These are phyloP conservation scores for Myiopsitta monachus DNA, from an alignment of 2,113 vertebrate species.

Conservation along the genomic window DNA sequence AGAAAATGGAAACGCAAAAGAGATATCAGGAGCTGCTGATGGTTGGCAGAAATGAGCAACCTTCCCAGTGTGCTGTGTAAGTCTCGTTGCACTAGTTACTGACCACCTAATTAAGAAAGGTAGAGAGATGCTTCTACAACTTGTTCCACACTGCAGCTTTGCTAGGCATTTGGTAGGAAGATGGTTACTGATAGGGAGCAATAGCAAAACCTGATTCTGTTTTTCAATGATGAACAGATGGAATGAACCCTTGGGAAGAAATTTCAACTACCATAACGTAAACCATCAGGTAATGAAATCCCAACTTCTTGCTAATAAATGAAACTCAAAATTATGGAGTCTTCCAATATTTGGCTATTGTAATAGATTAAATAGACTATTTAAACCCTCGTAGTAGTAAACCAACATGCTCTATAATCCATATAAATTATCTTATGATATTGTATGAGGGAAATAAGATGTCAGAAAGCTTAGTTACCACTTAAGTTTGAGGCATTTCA, in stretches of 20 bases:
- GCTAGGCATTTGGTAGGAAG: not conserved
- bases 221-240: not conserved
- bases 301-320: not conserved
- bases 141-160: not conserved
- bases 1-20: not conserved
- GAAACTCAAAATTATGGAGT: not conserved
- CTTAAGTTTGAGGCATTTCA: constrained; percentile 38
- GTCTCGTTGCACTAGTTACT: not conserved
- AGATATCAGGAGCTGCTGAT: not conserved
- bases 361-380: not conserved
- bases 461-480: constrained; percentile 27
- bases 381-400: not conserved
- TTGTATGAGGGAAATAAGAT: not conserved
- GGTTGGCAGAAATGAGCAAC: not conserved
- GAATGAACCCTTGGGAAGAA: not conserved
- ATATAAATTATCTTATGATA: not conserved
- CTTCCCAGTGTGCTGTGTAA: rapidly evolving
- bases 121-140: not conserved
- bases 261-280: not conserved
- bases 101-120: not conserved
- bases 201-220: not conserved
- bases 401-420: not conserved
- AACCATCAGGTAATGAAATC: not conserved
- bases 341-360: not conserved
- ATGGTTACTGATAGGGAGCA: not conserved